Evolutionary conservation across 2,113 vertebrate species (phyloP), one percentile per base, ranked within the genome.

Genomic region (Platysteira castanea): DNA sequence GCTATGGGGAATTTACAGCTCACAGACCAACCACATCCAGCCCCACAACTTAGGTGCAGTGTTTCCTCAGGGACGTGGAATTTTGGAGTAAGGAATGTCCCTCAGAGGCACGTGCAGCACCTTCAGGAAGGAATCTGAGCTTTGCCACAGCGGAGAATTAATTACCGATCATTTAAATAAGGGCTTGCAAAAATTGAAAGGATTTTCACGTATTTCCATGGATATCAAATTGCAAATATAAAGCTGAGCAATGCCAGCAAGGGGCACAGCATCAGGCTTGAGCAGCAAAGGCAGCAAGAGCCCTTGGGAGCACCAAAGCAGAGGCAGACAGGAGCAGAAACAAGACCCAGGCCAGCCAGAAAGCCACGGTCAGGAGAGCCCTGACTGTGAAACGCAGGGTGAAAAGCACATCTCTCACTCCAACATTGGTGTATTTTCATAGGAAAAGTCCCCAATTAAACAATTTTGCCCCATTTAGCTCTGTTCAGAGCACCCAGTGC

Each of bases 381-480:
- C 41, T 1, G 15, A 39, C 39, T 39, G 39, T 39, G 39, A 39
- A 39, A 39, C 9, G 39, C 39, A 41, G 41, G 15, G 13, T 19
- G 37, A 30, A 35, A 47, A 35, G 20, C 37, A 9, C 8, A 1
- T 5, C 49, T 16, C 33, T 31, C 46, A 13, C 41, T 30, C 59
- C 42, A 56, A 21, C 31, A 1, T 2, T 21, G 33, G 6, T 27
- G 33, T 7, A 2, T 54, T 57, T 82, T 18, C 6, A 4, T 6
- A 39, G 23, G 39, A 71, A 27, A 75, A 3, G 21, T 5, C 56
- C 1, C 0, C 2, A 30, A 16, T 12, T 1, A 4, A 31, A 31
- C 1, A 1, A 4, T 39, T 50, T 20, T 1, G 0, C 3, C 53
- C 44, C 22, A 2, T 30, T 39, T 16, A 11, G 6, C 6, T n/a